Conservation (phyloP, 2,888 invertebrate species). For the Charanyca ferruginea region DNA sequence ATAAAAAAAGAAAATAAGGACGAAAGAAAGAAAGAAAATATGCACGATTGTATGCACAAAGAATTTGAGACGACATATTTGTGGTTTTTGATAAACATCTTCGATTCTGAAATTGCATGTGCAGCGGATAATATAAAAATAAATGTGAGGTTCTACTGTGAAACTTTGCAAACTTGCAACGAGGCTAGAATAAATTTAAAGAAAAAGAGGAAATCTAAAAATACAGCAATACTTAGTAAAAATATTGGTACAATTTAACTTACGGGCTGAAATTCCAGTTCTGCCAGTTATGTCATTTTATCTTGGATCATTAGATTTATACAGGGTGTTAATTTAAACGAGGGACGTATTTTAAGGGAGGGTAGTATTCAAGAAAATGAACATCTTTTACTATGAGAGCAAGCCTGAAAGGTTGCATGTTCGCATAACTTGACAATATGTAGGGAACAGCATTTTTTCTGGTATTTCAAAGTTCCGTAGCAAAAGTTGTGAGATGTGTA, state of each 20-base stretch:
- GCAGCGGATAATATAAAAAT: constrained; percentile 47
- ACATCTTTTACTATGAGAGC: too few species aligned
- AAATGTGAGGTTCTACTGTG: constrained; percentile 33
- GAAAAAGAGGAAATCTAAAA: constrained; percentile 49
- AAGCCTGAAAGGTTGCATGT: too few species aligned
- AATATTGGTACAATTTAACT: neutral
- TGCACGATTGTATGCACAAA: constrained; percentile 29
- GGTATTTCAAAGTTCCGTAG: too few species aligned
- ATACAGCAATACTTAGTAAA: constrained; percentile 27
- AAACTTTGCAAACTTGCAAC: constrained; percentile 40
- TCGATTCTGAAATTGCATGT: constrained; percentile 43
- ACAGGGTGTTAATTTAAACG: too few species aligned
- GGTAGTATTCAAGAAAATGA: too few species aligned
- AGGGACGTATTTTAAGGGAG: too few species aligned
- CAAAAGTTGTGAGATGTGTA: too few species aligned
- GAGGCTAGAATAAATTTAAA: constrained; percentile 33
- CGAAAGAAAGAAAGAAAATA: constrained; percentile 4
- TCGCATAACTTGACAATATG: too few species aligned
- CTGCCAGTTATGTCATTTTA: neutral
- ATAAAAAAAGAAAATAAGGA: too few species aligned
- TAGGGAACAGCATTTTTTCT: too few species aligned
- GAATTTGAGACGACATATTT: constrained; percentile 28
- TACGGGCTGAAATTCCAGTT: neutral
- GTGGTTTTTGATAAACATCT: constrained; percentile 41
- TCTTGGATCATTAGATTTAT: neutral